Base-by-base conservation (phyloP, 2,797 vertebrate genomes). In the Melanotaenia trifasciata region DNA sequence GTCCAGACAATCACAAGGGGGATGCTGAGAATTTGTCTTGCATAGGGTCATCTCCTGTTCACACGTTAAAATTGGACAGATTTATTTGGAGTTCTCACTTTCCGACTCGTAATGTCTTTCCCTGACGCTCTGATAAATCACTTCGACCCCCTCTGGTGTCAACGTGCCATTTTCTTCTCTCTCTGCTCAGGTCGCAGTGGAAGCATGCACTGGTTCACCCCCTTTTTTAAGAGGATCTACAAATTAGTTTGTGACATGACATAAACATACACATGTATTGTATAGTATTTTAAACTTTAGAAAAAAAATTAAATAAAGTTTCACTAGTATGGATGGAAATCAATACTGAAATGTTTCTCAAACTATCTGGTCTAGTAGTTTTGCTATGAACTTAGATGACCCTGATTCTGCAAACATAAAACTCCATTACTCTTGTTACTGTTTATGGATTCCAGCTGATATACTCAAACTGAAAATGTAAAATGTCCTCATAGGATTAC, bases 51-150 rank as follows among this genome's bases (percentile, higher is more conserved):
- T 67, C 61, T 69, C 45, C 61, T 79, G 85, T 85, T 87, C 79
- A 77, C 73, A 72, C 26, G 5, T 82, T 82, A 82, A 86, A 90
- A 70, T 66, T 45, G 33, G 86, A 87, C 81, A 80, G 88, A 80
- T 90, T 84, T 90, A 88, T 88, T 79, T 80, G 65, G 53, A 71
- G 57, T 80, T 71, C 67, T 76, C 79, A 74, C 77, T 87, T 87
- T 88, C 58, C 1, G 16, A 81, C 77, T 78, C 30, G 2, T 79
- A 70, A 81, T 36, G 67, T 76, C 33, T 83, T 69, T 80, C 63
- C 71, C 64, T 59, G 30, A 58, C 58, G 38, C 68, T 53, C 64
- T 68, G 68, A 83, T 89, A 82, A 90, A 90, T 89, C 80, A 86
- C 64, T 57, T 45, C 20, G n/a, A 16, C 70, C 67, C 35, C 53